Evolutionary conservation across 2,113 vertebrate species (phyloP), one percentile per base, ranked within the genome.

Genomic region (Cyphomyrus discorhynchus): DNA sequence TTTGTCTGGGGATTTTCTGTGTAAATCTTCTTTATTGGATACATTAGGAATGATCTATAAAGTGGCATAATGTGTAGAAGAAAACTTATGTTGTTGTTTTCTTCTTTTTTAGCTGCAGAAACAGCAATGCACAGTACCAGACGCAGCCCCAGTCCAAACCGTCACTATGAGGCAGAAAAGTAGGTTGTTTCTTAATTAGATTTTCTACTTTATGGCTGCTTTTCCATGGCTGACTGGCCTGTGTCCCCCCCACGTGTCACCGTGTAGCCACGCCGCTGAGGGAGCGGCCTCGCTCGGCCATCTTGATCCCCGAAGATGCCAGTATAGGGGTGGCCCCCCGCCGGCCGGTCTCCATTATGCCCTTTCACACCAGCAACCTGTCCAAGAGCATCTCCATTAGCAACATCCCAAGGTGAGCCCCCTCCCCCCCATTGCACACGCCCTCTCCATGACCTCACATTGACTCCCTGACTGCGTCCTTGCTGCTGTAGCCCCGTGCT

Each of bases 341-440:
- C 88, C 95, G 96, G 39, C 94, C 39, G 94, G 96, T 88, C 95
- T 95, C 90, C 7, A 91, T 96, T 47, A 92, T 93, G 80, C 92
- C 95, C 0, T 95, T 95, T 90, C 93, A 77, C 90, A 83, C 92
- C 90, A 93, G 89, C 90, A 94, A 94, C 87, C 96, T 99, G 92
- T 96, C 98, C 2, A 98, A 99, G 92, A 99, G 98, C 89, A 95
- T 98, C 93, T 99, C 98, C 11, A 98, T 97, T 91, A 97, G 97
- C 95, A 99, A 99, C 95, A 98, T 98, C 46, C 39, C 39, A 42
- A 42, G 39, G 39, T 42, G 39, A 3, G 39, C 47, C 10, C 45
- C 3, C 5, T 0, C 21, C 87, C 53, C 52, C 27, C 1, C 2
- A 21, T 5, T 21, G 9, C 27, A 7, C 50, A 62, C 50, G 46